Percentiles rank a stretch among this genome's conserved stretches.
Conservation (phyloP, 2,797 vertebrate species). For the Hirundo rustica region DNA sequence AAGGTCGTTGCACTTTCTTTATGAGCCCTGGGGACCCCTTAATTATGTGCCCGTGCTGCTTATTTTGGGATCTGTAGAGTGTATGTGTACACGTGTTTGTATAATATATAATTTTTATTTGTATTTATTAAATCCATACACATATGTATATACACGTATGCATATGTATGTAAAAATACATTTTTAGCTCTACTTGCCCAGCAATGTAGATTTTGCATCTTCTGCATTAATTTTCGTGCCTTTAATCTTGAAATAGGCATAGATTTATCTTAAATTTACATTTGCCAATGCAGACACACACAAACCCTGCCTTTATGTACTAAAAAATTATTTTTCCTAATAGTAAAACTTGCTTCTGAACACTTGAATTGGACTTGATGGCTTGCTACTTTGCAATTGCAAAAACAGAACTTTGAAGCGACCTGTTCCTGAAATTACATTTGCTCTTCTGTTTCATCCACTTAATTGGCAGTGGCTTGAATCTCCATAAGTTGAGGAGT, state of each 20-base stretch:
- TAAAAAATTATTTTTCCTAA: background rate
- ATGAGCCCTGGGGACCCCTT: slow-evolving; percentile 54
- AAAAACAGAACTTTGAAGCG: background rate
- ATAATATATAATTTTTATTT: slow-evolving; percentile 1
- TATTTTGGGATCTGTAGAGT: slow-evolving; percentile 44
- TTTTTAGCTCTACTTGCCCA: background rate
- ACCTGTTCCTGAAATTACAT: background rate
- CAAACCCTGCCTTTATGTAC: background rate
- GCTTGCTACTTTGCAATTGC: background rate
- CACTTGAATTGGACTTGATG: background rate
- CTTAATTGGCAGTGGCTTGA: background rate
- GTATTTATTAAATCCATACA: background rate
- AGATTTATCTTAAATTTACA: background rate
- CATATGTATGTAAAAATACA: background rate
- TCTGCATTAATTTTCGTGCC: background rate
- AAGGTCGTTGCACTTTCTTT: slow-evolving; percentile 60
- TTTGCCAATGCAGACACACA: background rate
- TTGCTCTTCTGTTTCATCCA: background rate
- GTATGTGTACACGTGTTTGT: background rate
- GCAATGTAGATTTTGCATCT: background rate
- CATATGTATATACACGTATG: background rate
- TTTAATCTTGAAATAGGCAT: background rate
- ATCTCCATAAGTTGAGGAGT: background rate
- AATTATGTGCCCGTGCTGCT: slow-evolving; percentile 50
- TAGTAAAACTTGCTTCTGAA: background rate